A percentile compares a stretch with the other conserved stretches of the same genome.
These are phyloP conservation scores for Diabrotica undecimpunctata DNA, from an alignment of 1,140 invertebrate species.

Conservation along the genomic window DNA sequence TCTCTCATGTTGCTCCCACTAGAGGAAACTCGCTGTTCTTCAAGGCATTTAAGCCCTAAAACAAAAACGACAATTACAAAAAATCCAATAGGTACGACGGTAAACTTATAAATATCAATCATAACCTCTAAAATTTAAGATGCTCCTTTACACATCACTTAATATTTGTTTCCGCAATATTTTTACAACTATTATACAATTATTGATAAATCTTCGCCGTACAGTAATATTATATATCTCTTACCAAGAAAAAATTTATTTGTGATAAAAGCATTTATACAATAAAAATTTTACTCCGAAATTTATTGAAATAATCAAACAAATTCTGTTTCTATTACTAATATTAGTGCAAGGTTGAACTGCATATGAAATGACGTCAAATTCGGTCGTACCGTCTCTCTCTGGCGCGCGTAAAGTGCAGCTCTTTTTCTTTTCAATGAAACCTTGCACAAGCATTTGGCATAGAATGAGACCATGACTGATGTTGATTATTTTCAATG, in stretches of 20 bases:
- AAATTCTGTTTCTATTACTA: constrained; percentile 31
- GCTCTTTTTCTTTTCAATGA: constrained; percentile 30
- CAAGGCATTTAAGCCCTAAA: constrained; percentile 41
- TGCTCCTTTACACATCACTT: too few species aligned
- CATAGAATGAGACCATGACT: constrained; percentile 39
- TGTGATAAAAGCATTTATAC: too few species aligned
- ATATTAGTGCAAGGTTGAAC: constrained; percentile 48
- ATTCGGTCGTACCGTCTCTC: constrained; percentile 22
- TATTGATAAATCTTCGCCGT: too few species aligned
- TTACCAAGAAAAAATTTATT: too few species aligned
- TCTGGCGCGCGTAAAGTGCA: constrained; percentile 33
- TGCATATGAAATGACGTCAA: constrained; percentile 40
- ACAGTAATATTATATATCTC: too few species aligned
- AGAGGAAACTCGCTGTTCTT: constrained; percentile 29
- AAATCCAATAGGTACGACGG: too few species aligned
- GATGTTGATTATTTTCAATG: constrained; percentile 39
- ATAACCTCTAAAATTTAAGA: too few species aligned
- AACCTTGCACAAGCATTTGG: constrained; percentile 43
- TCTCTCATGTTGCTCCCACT: constrained; percentile 37
- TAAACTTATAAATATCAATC: too few species aligned
- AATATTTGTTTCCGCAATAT: too few species aligned
- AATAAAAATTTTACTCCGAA: background rate
- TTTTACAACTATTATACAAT: too few species aligned
- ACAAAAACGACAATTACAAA: constrained; percentile 21
- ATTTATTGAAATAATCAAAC: background rate